Percentiles rank a stretch among this genome's conserved stretches.
These are phyloP conservation scores for Eulemur coronatus DNA, from an alignment of 2,797 vertebrate species.

Conservation along the genomic window DNA sequence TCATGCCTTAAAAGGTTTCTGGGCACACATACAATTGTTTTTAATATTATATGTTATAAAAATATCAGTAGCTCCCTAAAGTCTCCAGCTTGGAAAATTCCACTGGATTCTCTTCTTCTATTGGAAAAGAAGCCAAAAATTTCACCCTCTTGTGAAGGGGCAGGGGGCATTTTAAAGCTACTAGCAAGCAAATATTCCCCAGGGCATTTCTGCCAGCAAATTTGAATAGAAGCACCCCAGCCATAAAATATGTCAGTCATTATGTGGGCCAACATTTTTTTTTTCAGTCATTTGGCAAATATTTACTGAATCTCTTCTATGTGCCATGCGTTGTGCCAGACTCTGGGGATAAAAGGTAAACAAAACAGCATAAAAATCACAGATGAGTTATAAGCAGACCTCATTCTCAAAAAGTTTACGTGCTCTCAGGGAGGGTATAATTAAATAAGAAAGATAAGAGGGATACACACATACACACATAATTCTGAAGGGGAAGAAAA, in stretches of 20 bases:
- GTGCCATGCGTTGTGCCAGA: not conserved
- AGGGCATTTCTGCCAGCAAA: not conserved
- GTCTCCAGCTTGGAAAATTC: conserved; percentile 57
- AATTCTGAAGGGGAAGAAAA: not conserved
- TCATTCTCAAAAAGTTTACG: not conserved
- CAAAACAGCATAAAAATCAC: not conserved
- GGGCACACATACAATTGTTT: conserved; percentile 53
- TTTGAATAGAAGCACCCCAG: not conserved
- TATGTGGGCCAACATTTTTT: not conserved
- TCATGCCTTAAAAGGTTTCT: conserved; percentile 53
- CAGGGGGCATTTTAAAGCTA: not conserved
- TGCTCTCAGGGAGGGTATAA: not conserved
- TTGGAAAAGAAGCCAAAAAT: conserved; percentile 21
- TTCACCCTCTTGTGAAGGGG: conserved; percentile 4
- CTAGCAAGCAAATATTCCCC: not conserved
- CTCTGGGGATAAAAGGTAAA: not conserved
- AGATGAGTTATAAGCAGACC: not conserved
- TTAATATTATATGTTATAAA: conserved; percentile 59
- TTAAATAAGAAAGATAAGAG: not conserved
- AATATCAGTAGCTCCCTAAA: conserved; percentile 49
- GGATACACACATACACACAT: not conserved
- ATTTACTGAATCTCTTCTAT: not conserved
- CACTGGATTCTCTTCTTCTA: not conserved
- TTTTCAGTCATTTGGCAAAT: not conserved
- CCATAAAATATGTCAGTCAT: not conserved